Base-by-base conservation (phyloP, 2,797 vertebrate species). In the Danio tinwini region DNA sequence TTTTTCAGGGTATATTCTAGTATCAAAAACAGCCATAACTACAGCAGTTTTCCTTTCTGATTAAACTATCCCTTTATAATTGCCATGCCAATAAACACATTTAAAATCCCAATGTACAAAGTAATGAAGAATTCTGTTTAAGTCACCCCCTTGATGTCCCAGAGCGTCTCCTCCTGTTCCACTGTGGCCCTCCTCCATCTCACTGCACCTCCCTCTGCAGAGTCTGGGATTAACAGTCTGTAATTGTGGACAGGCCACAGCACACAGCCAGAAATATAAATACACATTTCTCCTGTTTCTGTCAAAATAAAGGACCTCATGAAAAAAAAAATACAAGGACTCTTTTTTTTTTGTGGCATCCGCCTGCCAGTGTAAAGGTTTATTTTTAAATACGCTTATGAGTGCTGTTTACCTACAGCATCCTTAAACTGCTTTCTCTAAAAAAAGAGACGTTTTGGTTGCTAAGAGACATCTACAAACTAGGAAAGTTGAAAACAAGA, bases 181-280 rank as follows among this genome's bases (percentile, higher is more conserved):
- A 72, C 80, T 81, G 76, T 29, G 65, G 37, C 68, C 59, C 72
- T 56, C 42, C 90, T 88, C 89, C 88, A 85, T 89, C 92, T 64
- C 68, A 80, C 74, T 14, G 16, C 77, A 92, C 78, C 67, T 68
- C 79, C 82, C 84, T 76, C 74, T 45, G 90, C 89, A 87, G 88
- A 91, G 92, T 93, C 91, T 90, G 90, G 90, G 90, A 91, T 89
- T 86, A 88, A 88, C 89, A 92, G 91, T 92, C 93, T 95, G 93
- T 94, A 95, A 94, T 95, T 94, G 91, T 93, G 92, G 90, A 89
- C 86, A 88, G 90, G 90, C 93, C 93, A 88, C 93, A 94, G 91
- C 91, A 93, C 93, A 93, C 91, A 93, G 92, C 89, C 90, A 88
- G 88, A 85, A 91, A 91, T 94, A 95, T 93, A 95, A 94, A 95